Evolutionary conservation across 2,113 vertebrate species (phyloP), one percentile per base, ranked within the genome.

Genomic region (Tautogolabrus adspersus): DNA sequence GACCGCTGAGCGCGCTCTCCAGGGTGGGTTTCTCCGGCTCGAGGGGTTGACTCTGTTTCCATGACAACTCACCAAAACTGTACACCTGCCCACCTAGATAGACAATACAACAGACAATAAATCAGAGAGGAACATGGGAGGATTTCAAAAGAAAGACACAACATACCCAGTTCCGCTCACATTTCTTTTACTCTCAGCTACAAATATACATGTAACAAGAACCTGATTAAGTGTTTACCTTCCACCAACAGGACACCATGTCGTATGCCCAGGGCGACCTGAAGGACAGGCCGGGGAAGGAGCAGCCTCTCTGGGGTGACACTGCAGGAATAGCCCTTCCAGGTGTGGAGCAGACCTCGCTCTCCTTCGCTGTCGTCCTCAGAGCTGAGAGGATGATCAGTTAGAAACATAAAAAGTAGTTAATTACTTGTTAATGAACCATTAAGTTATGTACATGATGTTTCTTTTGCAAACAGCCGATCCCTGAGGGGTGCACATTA

Each of bases 191-290:
- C 26, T 26, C 3, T 26, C 26, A 26, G 26, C 26, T 26, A 26
- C 30, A 34, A 34, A 34, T 34, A 34, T 42, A 9, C 8, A 10
- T 2, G 40, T 11, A 10, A 42, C 40, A 42, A 2, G 18, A 4
- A 13, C 61, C 30, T 34, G 30, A 6, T 34, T 4, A 8, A 13
- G 15, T 8, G 69, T 90, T 49, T 94, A 98, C 98, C 97, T 91
- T 97, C 96, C 44, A 96, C 95, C 79, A 99, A 91, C 67, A 99
- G 95, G 34, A 98, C 88, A 0, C 96, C 96, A 70, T 99, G 98
- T 26, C 88, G 92, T 16, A 85, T 73, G 46, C 97, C 98, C 49
- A 99, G 94, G 16, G 97, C 95, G 1, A 96, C 96, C 79, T 98
- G 97, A 13, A 98, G 90, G 37, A 99, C 96, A 0, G 96, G 95